Conservation (phyloP, 1,140 invertebrate genomes). For the Lordiphosa mommai region DNA sequence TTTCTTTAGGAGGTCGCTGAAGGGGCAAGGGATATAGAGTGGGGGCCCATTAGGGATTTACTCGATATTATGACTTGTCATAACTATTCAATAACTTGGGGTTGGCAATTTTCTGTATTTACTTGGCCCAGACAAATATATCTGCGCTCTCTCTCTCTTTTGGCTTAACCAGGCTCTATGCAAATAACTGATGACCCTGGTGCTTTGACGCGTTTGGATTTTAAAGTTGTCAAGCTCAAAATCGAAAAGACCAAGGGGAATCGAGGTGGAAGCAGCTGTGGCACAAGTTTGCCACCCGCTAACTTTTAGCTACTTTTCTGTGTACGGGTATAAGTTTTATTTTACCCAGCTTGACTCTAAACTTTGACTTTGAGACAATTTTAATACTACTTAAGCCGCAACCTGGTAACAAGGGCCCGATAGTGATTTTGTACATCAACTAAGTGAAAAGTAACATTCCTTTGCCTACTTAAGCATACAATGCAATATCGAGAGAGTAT, state of each 20-base stretch:
- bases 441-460: too few species aligned
- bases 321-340: not conserved
- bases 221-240: slow-evolving; percentile 39
- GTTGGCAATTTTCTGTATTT: not conserved
- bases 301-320: not conserved
- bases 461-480: too few species aligned
- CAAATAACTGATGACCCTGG: slow-evolving; percentile 53
- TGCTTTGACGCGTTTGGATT: slow-evolving; percentile 23
- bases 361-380: too few species aligned
- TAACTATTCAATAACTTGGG: slow-evolving; percentile 66
- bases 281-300: slow-evolving; percentile 19
- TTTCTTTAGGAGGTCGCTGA: slow-evolving; percentile 88
- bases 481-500: too few species aligned
- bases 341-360: not conserved
- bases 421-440: too few species aligned
- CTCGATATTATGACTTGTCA: slow-evolving; percentile 53
- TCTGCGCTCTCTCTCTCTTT: slow-evolving; percentile 14
- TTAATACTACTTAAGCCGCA: too few species aligned
- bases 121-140: slow-evolving; percentile 19
- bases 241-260: slow-evolving; percentile 26
- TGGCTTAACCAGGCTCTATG: slow-evolving; percentile 37
- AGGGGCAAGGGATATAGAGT: not conserved
- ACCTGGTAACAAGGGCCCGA: too few species aligned
- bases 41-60: slow-evolving; percentile 26
- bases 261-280: slow-evolving; percentile 20